Base-by-base conservation (phyloP, 2,888 invertebrate species). In the Apoda limacodes region DNA sequence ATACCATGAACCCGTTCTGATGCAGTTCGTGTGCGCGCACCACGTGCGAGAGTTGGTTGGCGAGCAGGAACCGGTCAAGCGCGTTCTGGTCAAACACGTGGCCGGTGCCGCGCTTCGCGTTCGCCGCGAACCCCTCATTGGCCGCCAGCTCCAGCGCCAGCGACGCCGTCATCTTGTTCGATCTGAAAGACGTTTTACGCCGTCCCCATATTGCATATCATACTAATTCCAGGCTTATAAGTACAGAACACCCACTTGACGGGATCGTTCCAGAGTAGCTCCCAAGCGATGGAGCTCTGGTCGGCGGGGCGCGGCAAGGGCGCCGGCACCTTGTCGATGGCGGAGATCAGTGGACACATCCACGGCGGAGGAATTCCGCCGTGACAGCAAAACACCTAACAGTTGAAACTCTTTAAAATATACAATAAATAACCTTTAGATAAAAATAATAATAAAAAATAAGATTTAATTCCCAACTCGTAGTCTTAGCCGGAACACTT, bases 251-350 rank as follows among this genome's bases (percentile, higher is more conserved):
- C 56, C 48, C 46, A 83, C 83, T 78, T 82, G 28, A 86, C 58
- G 1, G 90, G 90, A 55, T 91, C 91, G 57, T 89, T 90, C 91
- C 91, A 91, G 66, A 91, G 76, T 12, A 91, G 65, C 50, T 91
- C 89, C 90, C 90, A 91, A 2, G 90, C 89, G 30, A 90, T 64
- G n/a, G 84, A 80, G 57, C 87, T 87, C 55, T 89, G 85, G 22
- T 75, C 74, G 25, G 88, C 87, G 0, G 89, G 90, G 32, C 85
- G 82, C 13, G 70, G 57, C 22, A 91, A 65, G 0, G 88, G 88
- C 22, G 78, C 75, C 0, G 88, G 88, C 35, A 90, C 85, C 34
- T 83, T 82, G 52, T 88, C 85, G 17, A 90, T 87, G 9, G 84
- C 83, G 2, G 82, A 61, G 21, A 86, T 74, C 13, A 83, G 70